Conservation (phyloP, 2,797 vertebrate species). For the Acanthurus lineatus region DNA sequence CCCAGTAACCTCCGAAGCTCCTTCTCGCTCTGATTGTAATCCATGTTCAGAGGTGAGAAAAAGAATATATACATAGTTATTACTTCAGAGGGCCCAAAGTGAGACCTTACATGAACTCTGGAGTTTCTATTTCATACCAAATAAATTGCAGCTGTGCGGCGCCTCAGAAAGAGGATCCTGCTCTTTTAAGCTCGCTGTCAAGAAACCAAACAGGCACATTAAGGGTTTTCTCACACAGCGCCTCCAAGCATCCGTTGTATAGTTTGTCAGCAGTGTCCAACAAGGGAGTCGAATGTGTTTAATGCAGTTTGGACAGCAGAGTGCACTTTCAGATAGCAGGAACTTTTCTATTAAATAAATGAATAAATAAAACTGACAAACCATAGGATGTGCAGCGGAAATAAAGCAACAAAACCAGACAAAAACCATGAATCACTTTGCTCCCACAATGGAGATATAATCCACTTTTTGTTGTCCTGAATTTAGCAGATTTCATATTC, state of each 20-base stretch:
- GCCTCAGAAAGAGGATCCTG: slow-evolving; percentile 32
- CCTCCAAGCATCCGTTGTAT: slow-evolving; percentile 40
- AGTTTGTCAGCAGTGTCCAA: slow-evolving; percentile 14
- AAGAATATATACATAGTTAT: slow-evolving; percentile 68
- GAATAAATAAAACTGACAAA: too few relatives aligned
- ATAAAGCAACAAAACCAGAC: neutral
- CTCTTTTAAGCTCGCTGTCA: slow-evolving; percentile 38
- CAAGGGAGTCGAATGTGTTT: slow-evolving; percentile 42
- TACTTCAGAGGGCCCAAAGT: slow-evolving; percentile 54
- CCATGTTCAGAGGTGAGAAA: slow-evolving; percentile 58
- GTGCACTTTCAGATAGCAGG: slow-evolving; percentile 3
- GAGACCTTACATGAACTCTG: slow-evolving; percentile 52
- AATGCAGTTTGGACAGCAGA: slow-evolving; percentile 44
- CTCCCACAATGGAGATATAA: neutral
- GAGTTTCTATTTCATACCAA: slow-evolving; percentile 48
- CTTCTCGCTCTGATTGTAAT: slow-evolving; percentile 46
- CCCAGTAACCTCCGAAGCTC: slow-evolving; percentile 28
- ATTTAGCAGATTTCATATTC: neutral
- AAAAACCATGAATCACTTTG: too few relatives aligned
- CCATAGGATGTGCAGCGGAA: neutral
- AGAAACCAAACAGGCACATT: slow-evolving; percentile 41
- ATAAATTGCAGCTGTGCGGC: slow-evolving; percentile 44
- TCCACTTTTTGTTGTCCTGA: slow-evolving; percentile 3
- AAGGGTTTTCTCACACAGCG: slow-evolving; percentile 37
- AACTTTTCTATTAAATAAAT: too few relatives aligned